Conservation (phyloP, 2,888 invertebrate species). For the Sussaba pulchella region DNA sequence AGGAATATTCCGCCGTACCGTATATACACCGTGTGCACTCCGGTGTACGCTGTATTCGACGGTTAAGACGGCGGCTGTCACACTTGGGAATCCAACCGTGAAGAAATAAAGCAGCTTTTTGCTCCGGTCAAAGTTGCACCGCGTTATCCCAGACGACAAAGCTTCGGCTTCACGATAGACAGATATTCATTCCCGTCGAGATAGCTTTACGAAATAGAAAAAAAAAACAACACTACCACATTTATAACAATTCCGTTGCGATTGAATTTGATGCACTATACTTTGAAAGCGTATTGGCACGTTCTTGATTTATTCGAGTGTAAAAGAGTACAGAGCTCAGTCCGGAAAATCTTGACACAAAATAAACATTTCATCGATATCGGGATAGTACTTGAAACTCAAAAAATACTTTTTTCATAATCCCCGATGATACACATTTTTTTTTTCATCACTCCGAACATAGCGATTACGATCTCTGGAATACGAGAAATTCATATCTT, state of each 20-base stretch:
- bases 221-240: not conserved
- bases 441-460: too few relatives aligned
- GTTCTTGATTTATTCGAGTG: too few relatives aligned
- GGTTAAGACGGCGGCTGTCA: slow-evolving; percentile 3
- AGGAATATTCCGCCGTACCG: not conserved
- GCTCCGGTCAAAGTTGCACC: not conserved
- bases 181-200: not conserved
- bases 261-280: too few relatives aligned
- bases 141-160: not conserved
- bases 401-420: too few relatives aligned
- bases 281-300: too few relatives aligned
- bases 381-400: too few relatives aligned
- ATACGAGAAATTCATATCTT: not conserved
- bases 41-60: not conserved
- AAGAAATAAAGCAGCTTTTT: not conserved
- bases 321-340: too few relatives aligned
- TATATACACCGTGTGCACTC: not conserved
- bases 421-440: too few relatives aligned
- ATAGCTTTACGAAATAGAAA: not conserved
- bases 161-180: not conserved
- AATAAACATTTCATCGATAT: too few relatives aligned
- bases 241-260: not conserved
- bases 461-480: too few relatives aligned
- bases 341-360: too few relatives aligned
- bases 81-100: not conserved